Conservation (phyloP, 2,888 invertebrate genomes). For the Amaurobius ferox region DNA sequence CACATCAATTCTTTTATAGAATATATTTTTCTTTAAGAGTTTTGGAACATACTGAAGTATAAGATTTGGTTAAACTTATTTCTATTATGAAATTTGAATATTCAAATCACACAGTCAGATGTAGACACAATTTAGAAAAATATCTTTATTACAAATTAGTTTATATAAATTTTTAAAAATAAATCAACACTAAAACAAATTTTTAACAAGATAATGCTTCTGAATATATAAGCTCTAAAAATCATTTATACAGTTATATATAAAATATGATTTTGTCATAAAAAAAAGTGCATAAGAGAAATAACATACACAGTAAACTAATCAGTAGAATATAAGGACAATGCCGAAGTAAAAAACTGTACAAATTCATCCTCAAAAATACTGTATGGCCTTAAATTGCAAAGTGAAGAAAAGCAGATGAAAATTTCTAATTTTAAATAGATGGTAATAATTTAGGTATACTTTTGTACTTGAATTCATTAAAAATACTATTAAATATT, state of each 20-base stretch:
- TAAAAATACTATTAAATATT: too few species aligned
- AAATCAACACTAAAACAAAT: not conserved
- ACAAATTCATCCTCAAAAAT: not conserved
- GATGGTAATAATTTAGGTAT: too few species aligned
- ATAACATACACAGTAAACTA: not conserved
- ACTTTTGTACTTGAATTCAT: too few species aligned
- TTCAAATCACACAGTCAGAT: too few species aligned
- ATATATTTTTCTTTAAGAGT: too few species aligned
- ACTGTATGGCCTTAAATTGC: too few species aligned
- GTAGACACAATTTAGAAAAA: not conserved
- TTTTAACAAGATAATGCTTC: not conserved
- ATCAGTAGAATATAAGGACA: not conserved
- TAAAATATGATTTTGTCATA: not conserved
- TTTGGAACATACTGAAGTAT: too few species aligned
- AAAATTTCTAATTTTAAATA: not conserved
- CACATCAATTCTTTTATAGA: too few species aligned
- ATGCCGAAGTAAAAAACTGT: not conserved
- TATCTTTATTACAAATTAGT: conserved; percentile 5
- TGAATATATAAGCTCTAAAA: not conserved
- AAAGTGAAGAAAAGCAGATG: not conserved
- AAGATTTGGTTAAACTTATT: too few species aligned
- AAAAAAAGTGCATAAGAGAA: not conserved
- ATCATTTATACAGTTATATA: not conserved
- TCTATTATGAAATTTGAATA: too few species aligned
- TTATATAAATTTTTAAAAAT: conserved; percentile 1